Evolutionary conservation across 2,888 invertebrate species (phyloP), one percentile per base, ranked within the genome.

Genomic region (Cantharis flavilabris): DNA sequence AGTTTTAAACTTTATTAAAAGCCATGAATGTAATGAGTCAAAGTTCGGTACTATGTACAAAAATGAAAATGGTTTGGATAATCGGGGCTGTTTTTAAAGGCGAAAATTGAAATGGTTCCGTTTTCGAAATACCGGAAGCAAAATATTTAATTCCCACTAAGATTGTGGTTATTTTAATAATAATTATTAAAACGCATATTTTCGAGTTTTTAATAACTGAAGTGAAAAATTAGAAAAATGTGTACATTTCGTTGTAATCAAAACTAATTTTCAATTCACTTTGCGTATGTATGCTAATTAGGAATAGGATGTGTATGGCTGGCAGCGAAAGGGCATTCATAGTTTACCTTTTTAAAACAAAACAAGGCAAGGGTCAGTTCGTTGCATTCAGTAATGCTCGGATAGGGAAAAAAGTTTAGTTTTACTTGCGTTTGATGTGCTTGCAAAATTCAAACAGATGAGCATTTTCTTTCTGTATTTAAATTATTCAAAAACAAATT

Each of bases 301-400:
- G 87, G 85, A 86, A 86, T 86, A 86, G 87, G 87, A 88, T 87
- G 87, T 86, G 87, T 86, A 86, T 86, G 83, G 86, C 86, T 84
- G 79, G 83, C 83, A 85, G 86, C 86, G 82, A 86, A 88, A 87
- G 87, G 87, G 87, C 87, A 87, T 87, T 88, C 87, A 87, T 85
- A 83, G 86, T 85, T 85, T 86, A 87, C 87, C 86, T 83, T 83
- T 86, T 86, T 84, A 84, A 86, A 86, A 86, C 86, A 86, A 86
- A 87, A 87, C 86, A 87, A 86, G 87, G 86, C 87, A 88, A 88
- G 88, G 88, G 88, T 88, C 88, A 88, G 87, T 83, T 85, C 83
- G 84, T 85, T 85, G 84, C 84, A 85, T 83, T 85, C 84, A 82
- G 83, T 82, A 72, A 73, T 72, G 69, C 71, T 81, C 82, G 77